Percentiles rank a stretch among this genome's conserved stretches.
These are phyloP conservation scores for Drosophila demipolita DNA, from an alignment of 2,888 invertebrate species.

Conservation along the genomic window DNA sequence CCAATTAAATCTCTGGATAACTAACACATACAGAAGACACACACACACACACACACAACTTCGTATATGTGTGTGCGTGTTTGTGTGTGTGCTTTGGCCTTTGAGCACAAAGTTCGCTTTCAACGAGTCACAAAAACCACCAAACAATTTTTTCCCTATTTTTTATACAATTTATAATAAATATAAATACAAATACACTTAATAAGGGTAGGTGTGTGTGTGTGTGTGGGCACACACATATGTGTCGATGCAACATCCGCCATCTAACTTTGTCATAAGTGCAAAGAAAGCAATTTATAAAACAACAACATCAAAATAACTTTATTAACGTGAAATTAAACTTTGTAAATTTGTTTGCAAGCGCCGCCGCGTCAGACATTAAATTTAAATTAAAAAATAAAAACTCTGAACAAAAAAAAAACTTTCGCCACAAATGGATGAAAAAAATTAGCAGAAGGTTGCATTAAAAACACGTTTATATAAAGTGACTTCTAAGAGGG, in stretches of 20 bases:
- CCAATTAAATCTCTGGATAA: slow-evolving; percentile 72
- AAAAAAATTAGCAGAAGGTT: slow-evolving; percentile 28
- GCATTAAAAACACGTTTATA: slow-evolving; percentile 16
- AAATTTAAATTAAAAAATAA: slow-evolving; percentile 9
- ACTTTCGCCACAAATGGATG: slow-evolving; percentile 2
- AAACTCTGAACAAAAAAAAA: slow-evolving; percentile 6
- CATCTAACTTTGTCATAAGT: slow-evolving; percentile 45
- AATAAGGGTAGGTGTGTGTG: background rate
- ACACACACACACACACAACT: slow-evolving; percentile 35
- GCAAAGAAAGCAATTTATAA: slow-evolving; percentile 42
- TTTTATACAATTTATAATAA: slow-evolving; percentile 33
- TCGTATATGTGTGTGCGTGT: slow-evolving; percentile 11
- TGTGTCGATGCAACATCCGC: slow-evolving; percentile 34
- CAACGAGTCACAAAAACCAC: slow-evolving; percentile 45
- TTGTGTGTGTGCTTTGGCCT: slow-evolving; percentile 37
- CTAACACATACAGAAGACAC: slow-evolving; percentile 28
- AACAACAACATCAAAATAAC: slow-evolving; percentile 44
- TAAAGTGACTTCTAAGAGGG: slow-evolving; percentile 28
- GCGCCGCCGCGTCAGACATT: slow-evolving; percentile 26
- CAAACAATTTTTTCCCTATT: slow-evolving; percentile 27
- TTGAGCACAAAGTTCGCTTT: slow-evolving; percentile 69
- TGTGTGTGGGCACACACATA: slow-evolving; percentile 3
- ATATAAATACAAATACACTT: slow-evolving; percentile 4
- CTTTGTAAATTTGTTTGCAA: slow-evolving; percentile 65
- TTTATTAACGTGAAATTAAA: slow-evolving; percentile 80